Evolutionary conservation across 64 coral and sea anemone species (phyloP), one percentile per base, ranked within the genome.

Genomic region (Cladopsammia gracilis): DNA sequence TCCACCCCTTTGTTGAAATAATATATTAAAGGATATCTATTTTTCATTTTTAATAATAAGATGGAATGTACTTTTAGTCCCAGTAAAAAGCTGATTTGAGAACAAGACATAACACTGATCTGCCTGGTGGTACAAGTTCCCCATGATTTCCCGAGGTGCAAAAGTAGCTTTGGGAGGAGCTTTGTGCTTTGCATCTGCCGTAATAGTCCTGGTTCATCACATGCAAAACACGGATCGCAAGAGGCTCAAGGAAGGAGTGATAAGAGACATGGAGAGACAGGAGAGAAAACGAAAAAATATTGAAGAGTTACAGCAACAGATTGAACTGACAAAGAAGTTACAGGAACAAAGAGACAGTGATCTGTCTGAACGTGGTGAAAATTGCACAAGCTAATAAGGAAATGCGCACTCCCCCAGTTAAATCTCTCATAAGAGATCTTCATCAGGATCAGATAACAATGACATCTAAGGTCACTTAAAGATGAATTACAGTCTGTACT

Each of bases 231-330:
- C 91, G 18, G 97, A 96, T 75, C 86, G 97, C 64, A 90, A 91
- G 12, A 89, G 97, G 53, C 85, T 98, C 19, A 86, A 86, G 50
- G 89, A 98, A 83, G 97, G 97, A 0, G 97, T 98, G 5, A 83
- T 88, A 20, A 93, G 94, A 69, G 97, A 98, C 69, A 87, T 98
- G 53, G 97, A 99, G 74, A 86, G 97, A 85, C 97, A 99, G 73
- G 94, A 96, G 48, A 96, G 64, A 44, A 99, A 99, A 10, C 87
- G 69, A 64, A 91, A 78, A 47, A 99, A 99, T 59, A 45, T 83
- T 7, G 80, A 81, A 62, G 96, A 96, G 82, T 65, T 96, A 10
- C 58, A 95, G 52, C 73, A 95, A 71, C 96, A 98, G 71, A 95
- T 95, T 23, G 93, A 93, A 90, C 90, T 98, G 42, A 76, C 87